Base-by-base conservation (phyloP, 2,113 vertebrate genomes). In the Nothocercus julius region DNA sequence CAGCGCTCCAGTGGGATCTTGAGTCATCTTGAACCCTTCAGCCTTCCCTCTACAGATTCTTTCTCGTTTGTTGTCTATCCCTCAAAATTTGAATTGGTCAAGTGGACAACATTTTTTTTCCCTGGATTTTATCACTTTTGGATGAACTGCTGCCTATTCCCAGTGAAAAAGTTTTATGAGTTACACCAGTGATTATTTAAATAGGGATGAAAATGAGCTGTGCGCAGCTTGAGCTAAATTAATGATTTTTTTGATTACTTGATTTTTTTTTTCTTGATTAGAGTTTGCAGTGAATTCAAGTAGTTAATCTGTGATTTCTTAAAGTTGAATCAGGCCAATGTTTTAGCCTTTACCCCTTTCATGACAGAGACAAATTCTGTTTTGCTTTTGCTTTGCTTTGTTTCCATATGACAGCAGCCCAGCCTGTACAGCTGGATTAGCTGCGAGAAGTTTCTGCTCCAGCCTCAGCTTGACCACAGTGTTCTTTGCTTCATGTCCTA, bases 21-120 rank as follows among this genome's bases (percentile, higher is more conserved):
- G 88, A 95, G 61, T 96, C 91, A 93, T 70, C 69, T 64, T 44
- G 78, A 68, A 62, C 16, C 38, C 61, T 68, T 67, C 9, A 72
- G 73, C 58, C 49, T 77, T 76, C 49, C 49, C 54, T 32, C 13
- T 12, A 13, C 47, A 73, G 64, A n/a, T 56, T 75, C 45, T 32
- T 45, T 69, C 44, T 67, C 82, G 21, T 72, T 69, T 56, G 58
- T 1, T 1, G 3, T 32, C 36, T 54, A 22, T 42, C 36, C 49
- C 9, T 22, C 44, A 45, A 21, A 25, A 54, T 74, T 91, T 91
- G 38, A 24, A 38, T 32, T 92, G 68, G 19, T 75, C 38, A 47
- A 45, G 18, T 5, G 9, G 22, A 36, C 24, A 64, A 38, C 20
- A 51, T 32, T 42, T 93, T 82, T 49, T 54, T 27, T 4, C 8